A percentile compares a stretch with the other conserved stretches of the same genome.
phyloP scores from a whole-genome alignment of 2,113 vertebrate species.

The Mormyrus iriodes region DNA sequence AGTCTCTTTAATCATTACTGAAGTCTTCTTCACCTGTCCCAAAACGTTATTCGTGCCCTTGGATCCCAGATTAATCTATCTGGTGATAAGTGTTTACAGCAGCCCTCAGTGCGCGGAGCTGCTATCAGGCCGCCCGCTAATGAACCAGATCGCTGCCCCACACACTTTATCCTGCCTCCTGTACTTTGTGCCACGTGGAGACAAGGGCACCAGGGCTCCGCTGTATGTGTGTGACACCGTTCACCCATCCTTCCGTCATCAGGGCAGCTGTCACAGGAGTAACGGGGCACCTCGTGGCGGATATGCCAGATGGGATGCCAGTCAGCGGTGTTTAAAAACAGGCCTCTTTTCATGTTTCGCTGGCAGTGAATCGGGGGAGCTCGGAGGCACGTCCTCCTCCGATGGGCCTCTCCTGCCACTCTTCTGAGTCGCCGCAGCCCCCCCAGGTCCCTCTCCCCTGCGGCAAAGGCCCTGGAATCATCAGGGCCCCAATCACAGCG shows the following conservation, averaged over 20 bases:
- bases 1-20: not conserved
- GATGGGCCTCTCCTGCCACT: not conserved
- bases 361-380: not conserved
- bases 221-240: not conserved
- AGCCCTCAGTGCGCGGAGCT: not conserved
- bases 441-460: not conserved
- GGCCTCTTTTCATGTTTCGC: not conserved
- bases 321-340: not conserved
- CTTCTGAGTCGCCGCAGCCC: not conserved
- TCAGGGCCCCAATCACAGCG: not conserved
- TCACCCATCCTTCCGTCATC: not conserved
- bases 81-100: slow-evolving; percentile 14
- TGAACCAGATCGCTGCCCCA: not conserved
- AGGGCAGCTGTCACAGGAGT: not conserved
- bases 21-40: not conserved
- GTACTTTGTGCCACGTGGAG: not conserved
- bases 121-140: not conserved
- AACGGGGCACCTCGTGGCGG: not conserved
- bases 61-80: slow-evolving; percentile 15
- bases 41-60: slow-evolving; percentile 1
- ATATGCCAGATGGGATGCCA: not conserved
- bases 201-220: not conserved
- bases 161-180: not conserved
- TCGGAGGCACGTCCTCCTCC: not conserved
- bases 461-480: not conserved